These are phyloP conservation scores for Otolemur garnettii DNA, from an alignment of 2,113 vertebrate genomes.

Conservation along the genomic window DNA sequence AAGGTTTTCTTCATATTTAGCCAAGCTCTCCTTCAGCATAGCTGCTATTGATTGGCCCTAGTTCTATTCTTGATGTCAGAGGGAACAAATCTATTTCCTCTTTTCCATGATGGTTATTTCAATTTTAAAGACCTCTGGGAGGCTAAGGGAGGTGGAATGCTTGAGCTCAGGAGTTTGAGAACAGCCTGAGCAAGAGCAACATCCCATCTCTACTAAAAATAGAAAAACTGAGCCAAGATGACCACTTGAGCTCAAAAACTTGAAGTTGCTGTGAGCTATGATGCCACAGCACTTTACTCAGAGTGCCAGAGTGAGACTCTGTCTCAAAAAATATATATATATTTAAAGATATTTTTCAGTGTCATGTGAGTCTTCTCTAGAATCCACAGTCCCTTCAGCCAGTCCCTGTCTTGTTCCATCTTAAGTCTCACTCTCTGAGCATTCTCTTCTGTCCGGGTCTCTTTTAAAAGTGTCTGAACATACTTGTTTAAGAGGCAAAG, in stretches of 20 bases:
- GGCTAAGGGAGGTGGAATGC: no score
- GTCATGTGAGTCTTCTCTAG: neutral
- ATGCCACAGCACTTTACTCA: no score
- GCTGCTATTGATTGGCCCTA: neutral
- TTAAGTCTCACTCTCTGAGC: neutral
- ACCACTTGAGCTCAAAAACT: no score
- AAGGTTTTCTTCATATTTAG: neutral
- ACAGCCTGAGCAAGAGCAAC: no score
- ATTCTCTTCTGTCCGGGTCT: neutral
- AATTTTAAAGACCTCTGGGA: no score
- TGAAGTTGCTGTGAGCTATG: no score
- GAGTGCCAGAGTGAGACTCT: no score
- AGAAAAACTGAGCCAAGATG: no score
- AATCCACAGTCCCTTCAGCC: neutral
- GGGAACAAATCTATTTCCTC: neutral
- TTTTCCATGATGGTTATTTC: neutral
- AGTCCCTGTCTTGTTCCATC: neutral
- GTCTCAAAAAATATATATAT: no score
- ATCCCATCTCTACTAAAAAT: no score
- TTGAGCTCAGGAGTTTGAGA: no score
- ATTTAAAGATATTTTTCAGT: neutral
- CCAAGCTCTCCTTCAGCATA: neutral
- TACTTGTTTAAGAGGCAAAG: no score
- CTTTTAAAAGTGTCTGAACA: neutral
- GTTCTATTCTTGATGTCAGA: neutral